These are phyloP conservation scores for Grapholita molesta DNA, from an alignment of 1,140 invertebrate genomes.

Conservation along the genomic window DNA sequence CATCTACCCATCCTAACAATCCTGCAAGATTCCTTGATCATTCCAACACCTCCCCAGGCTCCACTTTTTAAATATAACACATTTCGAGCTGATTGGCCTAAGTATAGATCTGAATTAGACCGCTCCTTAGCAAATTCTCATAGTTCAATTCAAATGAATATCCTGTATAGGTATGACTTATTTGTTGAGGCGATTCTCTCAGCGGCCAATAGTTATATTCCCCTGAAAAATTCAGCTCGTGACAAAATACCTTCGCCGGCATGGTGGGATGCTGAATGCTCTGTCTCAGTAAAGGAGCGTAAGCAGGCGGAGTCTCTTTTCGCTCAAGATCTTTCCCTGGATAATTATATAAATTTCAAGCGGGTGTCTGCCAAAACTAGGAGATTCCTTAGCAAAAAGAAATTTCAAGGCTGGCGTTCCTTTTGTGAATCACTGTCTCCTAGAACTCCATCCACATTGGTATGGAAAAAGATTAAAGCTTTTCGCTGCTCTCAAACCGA, in stretches of 20 bases:
- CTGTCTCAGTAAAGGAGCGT: not conserved
- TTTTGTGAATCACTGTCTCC: constrained; percentile 29
- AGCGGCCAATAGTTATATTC: not conserved
- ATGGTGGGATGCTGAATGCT: constrained; percentile 10
- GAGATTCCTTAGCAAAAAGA: constrained; percentile 27
- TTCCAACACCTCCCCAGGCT: not conserved
- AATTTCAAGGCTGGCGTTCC: constrained; percentile 26
- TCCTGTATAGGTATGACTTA: not conserved
- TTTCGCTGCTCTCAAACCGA: constrained; percentile 15
- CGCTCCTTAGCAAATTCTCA: not conserved
- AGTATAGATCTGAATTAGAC: not conserved
- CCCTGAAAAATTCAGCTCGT: not conserved
- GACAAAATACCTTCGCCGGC: not conserved
- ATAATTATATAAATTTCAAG: constrained; percentile 21
- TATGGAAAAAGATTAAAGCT: constrained; percentile 33
- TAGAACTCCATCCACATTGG: constrained; percentile 17
- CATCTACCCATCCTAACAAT: constrained; percentile 1
- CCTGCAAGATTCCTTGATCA: not conserved
- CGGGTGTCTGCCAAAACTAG: constrained; percentile 17
- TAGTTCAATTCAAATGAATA: not conserved
- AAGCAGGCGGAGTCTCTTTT: not conserved
- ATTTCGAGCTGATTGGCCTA: not conserved
- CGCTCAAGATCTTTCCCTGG: not conserved
- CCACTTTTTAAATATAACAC: not conserved
- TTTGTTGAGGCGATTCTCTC: not conserved